phyloP scores from a whole-genome alignment of 2,113 vertebrate species.

The Nannospalax galili region DNA sequence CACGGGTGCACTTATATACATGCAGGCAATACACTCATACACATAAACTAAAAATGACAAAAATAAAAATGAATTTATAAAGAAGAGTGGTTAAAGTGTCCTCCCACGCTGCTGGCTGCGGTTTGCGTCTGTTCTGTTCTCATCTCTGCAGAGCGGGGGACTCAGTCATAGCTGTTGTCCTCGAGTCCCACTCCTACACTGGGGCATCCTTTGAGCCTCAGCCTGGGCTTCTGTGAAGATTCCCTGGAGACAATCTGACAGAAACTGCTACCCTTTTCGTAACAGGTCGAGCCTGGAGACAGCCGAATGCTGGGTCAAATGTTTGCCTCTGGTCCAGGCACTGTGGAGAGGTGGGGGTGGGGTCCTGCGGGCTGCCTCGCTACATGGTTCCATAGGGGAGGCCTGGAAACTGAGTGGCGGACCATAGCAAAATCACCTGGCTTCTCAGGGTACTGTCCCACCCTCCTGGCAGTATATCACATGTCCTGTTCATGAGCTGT shows the following conservation, averaged over 20 bases:
- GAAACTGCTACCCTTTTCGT: not conserved
- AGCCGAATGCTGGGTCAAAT: not conserved
- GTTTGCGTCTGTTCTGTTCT: not conserved
- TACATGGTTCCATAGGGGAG: not conserved
- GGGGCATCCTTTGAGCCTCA: not conserved
- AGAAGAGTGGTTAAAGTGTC: no score
- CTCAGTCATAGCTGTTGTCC: not conserved
- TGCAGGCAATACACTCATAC: no score
- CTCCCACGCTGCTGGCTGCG: not conserved
- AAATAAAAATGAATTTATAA: no score
- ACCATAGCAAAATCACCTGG: not conserved
- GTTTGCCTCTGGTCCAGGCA: not conserved
- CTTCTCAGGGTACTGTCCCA: not conserved
- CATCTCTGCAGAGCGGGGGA: not conserved
- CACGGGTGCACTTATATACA: no score
- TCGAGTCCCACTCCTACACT: not conserved
- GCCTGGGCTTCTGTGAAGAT: not conserved
- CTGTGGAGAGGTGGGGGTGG: not conserved
- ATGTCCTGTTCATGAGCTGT: not conserved
- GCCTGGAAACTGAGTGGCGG: not conserved
- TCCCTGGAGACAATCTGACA: not conserved
- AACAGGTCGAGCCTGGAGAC: not conserved
- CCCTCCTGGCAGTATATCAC: not conserved
- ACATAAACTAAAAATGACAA: no score
- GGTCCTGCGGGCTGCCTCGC: not conserved